Evolutionary conservation across 2,888 invertebrate genomes (phyloP).

Genomic region (Helleia helle): DNA sequence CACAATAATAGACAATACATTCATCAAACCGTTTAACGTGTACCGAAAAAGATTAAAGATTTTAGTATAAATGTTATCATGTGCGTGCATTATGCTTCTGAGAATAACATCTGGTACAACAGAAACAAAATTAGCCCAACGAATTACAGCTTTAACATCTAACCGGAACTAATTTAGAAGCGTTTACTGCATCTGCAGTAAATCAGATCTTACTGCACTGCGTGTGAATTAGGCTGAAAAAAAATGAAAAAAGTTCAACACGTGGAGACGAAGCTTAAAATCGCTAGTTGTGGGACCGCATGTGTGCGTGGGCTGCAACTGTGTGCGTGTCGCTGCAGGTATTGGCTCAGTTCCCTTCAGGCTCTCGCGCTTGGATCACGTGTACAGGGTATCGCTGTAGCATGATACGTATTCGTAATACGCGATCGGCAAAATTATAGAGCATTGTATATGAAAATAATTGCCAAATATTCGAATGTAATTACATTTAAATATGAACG

Average conservation of each 20-base stretch:
- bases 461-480: not conserved
- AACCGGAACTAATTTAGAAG: slow-evolving; percentile 13
- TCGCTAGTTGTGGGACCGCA: slow-evolving; percentile 38
- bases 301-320: slow-evolving; percentile 41
- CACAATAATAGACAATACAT: not conserved
- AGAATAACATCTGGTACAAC: slow-evolving; percentile 6
- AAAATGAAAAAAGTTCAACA: slow-evolving; percentile 26
- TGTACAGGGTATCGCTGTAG: slow-evolving; percentile 16
- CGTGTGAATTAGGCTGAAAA: slow-evolving; percentile 21
- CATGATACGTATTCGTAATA: slow-evolving; percentile 13
- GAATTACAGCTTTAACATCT: slow-evolving; percentile 8
- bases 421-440: slow-evolving; percentile 14
- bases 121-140: slow-evolving; percentile 9
- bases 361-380: slow-evolving; percentile 34
- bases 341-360: slow-evolving; percentile 60
- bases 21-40: too few species aligned
- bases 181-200: slow-evolving; percentile 18
- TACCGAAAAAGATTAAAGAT: not conserved
- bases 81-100: slow-evolving; percentile 2
- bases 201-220: slow-evolving; percentile 22
- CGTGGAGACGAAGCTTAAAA: slow-evolving; percentile 53
- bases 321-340: slow-evolving; percentile 69
- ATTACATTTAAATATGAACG: not conserved
- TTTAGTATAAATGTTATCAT: slow-evolving; percentile 7
- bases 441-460: slow-evolving; percentile 5